These are phyloP conservation scores for Scaptomyza tumidula DNA, from an alignment of 2,888 invertebrate genomes.

Conservation along the genomic window DNA sequence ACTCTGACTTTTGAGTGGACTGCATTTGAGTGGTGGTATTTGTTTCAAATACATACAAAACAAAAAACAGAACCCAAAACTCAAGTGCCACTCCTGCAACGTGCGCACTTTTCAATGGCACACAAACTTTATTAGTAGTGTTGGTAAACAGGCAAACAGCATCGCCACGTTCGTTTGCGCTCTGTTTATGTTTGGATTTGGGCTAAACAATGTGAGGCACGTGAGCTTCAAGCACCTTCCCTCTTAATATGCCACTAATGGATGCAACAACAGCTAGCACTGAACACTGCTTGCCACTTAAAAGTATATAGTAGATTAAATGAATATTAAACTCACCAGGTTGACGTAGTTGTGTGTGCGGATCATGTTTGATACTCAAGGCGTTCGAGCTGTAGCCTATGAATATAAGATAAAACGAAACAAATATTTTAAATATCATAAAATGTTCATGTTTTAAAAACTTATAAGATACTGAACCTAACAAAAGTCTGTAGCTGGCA, in stretches of 20 bases:
- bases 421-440: too few relatives aligned
- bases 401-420: constrained; percentile 82
- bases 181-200: constrained; percentile 51
- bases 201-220: constrained; percentile 55
- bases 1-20: constrained; percentile 36
- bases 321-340: constrained; percentile 88
- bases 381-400: constrained; percentile 94
- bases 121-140: constrained; percentile 74
- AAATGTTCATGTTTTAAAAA: too few relatives aligned
- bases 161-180: constrained; percentile 1
- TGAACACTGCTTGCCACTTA: constrained; percentile 1
- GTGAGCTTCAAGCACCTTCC: constrained; percentile 44
- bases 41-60: constrained; percentile 54
- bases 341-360: constrained; percentile 94
- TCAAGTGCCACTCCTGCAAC: constrained; percentile 70
- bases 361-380: constrained; percentile 90
- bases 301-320: neutral
- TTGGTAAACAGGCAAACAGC: constrained; percentile 63
- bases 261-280: constrained; percentile 5
- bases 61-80: constrained; percentile 32
- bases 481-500: too few relatives aligned
- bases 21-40: constrained; percentile 60
- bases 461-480: too few relatives aligned
- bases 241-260: constrained; percentile 36
- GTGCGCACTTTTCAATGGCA: constrained; percentile 55